These are phyloP conservation scores for Thryonomys swinderianus DNA, from an alignment of 2,113 vertebrate species.

Conservation along the genomic window DNA sequence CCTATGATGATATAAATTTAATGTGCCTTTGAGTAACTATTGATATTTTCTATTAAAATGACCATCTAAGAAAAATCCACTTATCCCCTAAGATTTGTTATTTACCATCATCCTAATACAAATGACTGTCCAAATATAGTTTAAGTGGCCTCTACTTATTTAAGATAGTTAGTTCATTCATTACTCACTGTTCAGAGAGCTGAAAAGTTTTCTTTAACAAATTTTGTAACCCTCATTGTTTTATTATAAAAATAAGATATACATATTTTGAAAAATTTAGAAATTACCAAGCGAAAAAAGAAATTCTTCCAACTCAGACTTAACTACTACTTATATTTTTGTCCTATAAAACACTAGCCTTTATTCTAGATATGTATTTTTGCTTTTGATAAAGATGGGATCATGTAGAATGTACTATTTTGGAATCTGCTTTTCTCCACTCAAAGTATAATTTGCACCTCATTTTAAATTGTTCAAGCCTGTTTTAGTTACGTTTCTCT, in stretches of 20 bases:
- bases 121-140: not conserved
- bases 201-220: not conserved
- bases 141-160: not conserved
- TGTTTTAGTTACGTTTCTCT: too few species aligned
- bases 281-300: constrained; percentile 28
- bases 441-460: not conserved
- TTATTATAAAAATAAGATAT: not conserved
- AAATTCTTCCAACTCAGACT: not conserved
- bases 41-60: constrained; percentile 46
- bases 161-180: not conserved
- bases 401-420: not conserved
- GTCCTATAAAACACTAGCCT: not conserved
- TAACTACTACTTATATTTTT: constrained; percentile 13
- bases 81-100: not conserved
- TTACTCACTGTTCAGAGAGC: not conserved
- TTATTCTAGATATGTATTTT: not conserved
- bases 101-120: not conserved
- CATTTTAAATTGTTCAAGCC: not conserved
- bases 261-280: constrained; percentile 27
- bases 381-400: constrained; percentile 1
- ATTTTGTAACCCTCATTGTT: not conserved
- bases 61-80: not conserved
- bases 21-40: constrained; percentile 31
- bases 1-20: not conserved
- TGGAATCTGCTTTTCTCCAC: not conserved